Evolutionary conservation across 2,888 invertebrate species (phyloP).

Genomic region (Caenorhabditis plicata): DNA sequence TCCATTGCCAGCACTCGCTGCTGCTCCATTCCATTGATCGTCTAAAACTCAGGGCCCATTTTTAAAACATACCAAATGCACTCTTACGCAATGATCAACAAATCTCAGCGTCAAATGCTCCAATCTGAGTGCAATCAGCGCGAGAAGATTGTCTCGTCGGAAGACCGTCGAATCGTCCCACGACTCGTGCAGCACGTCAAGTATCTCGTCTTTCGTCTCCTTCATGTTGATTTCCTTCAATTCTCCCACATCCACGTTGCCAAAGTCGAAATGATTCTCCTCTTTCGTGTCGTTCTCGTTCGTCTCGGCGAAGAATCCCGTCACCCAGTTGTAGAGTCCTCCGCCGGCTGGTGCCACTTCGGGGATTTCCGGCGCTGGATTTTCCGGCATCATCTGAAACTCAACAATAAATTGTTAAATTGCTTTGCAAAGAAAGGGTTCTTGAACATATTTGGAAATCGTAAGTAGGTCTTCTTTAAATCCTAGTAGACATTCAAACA

Average conservation of each 20-base stretch:
- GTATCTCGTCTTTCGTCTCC: conserved; percentile 60
- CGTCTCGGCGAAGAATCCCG: conserved; percentile 49
- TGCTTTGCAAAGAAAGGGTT: too few species aligned
- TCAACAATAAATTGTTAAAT: conserved; percentile 11
- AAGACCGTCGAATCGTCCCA: conserved; percentile 65
- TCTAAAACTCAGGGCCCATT: conserved; percentile 1
- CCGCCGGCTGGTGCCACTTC: conserved; percentile 16
- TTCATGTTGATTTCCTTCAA: conserved; percentile 27
- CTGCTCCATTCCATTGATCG: conserved; percentile 32
- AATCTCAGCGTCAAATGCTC: conserved; percentile 59
- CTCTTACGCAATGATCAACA: conserved; percentile 47
- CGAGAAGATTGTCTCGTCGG: conserved; percentile 58
- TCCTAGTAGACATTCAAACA: too few species aligned
- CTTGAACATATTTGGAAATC: too few species aligned
- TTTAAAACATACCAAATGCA: background rate
- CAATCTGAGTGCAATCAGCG: conserved; percentile 55
- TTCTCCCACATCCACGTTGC: conserved; percentile 31
- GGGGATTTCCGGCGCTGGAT: background rate
- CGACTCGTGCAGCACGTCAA: conserved; percentile 61
- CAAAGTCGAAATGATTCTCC: conserved; percentile 36
- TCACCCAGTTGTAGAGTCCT: conserved; percentile 59
- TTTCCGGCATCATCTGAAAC: conserved; percentile 2
- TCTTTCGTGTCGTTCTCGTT: conserved; percentile 19
- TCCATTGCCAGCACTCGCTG: conserved; percentile 56
- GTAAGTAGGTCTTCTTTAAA: too few species aligned